Conservation (phyloP, 2,888 invertebrate species). For the Branchellion lobata region DNA sequence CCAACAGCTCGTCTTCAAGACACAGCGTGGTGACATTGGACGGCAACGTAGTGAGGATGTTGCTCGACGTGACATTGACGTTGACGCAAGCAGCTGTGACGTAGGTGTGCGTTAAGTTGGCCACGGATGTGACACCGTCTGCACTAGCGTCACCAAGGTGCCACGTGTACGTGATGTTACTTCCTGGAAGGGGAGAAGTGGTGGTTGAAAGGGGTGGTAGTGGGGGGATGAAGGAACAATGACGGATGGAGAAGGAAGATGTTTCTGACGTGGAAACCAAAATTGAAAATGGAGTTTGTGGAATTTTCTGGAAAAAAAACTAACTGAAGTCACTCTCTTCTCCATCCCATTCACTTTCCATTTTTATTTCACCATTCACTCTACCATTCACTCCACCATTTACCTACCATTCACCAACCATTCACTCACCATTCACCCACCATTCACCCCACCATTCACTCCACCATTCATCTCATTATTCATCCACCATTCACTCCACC, state of each 20-base stretch:
- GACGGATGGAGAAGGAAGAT: not conserved
- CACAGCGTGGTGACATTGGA: conserved; percentile 53
- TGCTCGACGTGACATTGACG: conserved; percentile 54
- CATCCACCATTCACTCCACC: no score
- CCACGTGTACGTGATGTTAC: conserved; percentile 57
- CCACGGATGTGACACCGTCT: conserved; percentile 40
- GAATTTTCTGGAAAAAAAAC: no score
- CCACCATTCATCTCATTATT: no score
- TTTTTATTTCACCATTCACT: no score
- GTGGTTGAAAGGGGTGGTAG: not conserved
- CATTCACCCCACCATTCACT: no score
- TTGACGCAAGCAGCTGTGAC: conserved; percentile 52
- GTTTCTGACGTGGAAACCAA: not conserved
- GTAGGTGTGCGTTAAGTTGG: conserved; percentile 51
- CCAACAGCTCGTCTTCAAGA: conserved; percentile 54
- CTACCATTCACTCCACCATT: no score
- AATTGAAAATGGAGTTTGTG: no score
- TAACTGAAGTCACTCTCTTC: no score
- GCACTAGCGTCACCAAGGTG: conserved; percentile 56
- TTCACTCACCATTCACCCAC: no score
- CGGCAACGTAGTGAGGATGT: conserved; percentile 46
- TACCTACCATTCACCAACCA: no score
- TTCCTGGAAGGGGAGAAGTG: conserved; percentile 52
- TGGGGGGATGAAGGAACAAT: not conserved
- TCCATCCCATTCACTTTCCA: no score